A percentile compares a stretch with the other conserved stretches of the same genome.
phyloP scores from a whole-genome alignment of 2,113 vertebrate genomes.

The Australoheros scitulus region DNA sequence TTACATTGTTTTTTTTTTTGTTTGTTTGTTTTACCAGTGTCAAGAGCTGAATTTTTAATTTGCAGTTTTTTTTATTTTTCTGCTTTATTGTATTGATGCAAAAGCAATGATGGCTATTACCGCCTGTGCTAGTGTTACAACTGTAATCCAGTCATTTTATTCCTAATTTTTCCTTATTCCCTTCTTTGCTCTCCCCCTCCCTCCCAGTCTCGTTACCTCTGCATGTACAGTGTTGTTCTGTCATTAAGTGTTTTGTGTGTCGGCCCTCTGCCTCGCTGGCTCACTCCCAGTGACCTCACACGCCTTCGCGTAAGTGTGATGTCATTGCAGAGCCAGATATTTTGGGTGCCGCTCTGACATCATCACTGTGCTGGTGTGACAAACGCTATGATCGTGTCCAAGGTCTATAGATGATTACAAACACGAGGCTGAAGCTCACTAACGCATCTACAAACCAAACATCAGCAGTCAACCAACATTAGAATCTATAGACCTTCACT shows the following conservation, averaged over 20 bases:
- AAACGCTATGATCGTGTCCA: conserved; percentile 17
- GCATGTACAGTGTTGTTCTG: conserved; percentile 71
- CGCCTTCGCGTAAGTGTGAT: conserved; percentile 41
- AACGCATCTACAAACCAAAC: neutral
- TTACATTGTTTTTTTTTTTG: conserved; percentile 6
- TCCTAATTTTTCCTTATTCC: conserved; percentile 48
- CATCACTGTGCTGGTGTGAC: conserved; percentile 39
- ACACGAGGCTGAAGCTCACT: neutral
- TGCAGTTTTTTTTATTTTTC: conserved; percentile 40
- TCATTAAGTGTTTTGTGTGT: conserved; percentile 47
- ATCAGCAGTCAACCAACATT: neutral
- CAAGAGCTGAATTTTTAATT: conserved; percentile 38
- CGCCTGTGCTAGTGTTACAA: conserved; percentile 24
- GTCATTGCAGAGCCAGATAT: conserved; percentile 21
- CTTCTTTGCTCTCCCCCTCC: conserved; percentile 46
- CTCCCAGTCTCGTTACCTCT: conserved; percentile 49
- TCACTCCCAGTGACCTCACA: conserved; percentile 27
- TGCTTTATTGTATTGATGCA: conserved; percentile 18
- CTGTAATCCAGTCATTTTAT: conserved; percentile 12
- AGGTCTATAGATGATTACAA: conserved; percentile 61
- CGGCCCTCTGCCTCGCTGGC: neutral
- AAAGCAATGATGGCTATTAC: neutral
- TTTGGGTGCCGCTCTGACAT: conserved; percentile 43
- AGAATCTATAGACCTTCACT: conserved; percentile 60
- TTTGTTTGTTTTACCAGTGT: neutral